These are phyloP conservation scores for Hirundo rustica DNA, from an alignment of 2,797 vertebrate genomes.

Conservation along the genomic window DNA sequence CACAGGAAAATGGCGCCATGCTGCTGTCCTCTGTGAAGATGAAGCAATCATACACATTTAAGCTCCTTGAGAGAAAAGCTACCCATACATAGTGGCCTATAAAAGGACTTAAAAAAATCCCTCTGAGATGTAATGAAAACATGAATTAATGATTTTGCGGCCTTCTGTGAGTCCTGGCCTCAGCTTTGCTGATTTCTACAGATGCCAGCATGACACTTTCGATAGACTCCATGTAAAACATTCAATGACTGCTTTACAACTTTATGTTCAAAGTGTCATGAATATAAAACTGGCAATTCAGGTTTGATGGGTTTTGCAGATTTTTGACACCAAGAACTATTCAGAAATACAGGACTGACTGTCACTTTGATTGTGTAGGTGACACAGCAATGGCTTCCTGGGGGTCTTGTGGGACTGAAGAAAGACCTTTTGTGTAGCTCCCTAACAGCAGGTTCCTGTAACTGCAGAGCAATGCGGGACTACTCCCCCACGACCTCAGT, in stretches of 20 bases:
- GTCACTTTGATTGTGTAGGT: neutral
- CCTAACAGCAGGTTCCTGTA: neutral
- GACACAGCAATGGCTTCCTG: neutral
- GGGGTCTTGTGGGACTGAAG: neutral
- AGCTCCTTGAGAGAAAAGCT: neutral
- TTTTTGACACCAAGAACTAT: conserved; percentile 6
- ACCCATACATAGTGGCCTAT: neutral
- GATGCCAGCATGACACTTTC: neutral
- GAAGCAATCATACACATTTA: accelerated
- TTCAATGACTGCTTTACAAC: neutral
- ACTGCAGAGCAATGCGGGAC: neutral
- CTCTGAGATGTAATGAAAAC: neutral
- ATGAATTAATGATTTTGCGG: neutral
- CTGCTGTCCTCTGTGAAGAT: neutral
- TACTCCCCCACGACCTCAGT: neutral
- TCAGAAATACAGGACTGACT: neutral
- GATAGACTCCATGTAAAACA: neutral
- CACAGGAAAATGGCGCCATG: neutral
- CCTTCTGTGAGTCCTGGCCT: neutral
- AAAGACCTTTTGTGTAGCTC: neutral
- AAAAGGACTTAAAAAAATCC: conserved; percentile 10
- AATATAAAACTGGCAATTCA: neutral
- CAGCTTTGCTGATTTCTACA: neutral
- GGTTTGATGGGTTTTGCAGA: neutral
- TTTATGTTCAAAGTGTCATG: neutral